Evolutionary conservation across 1,140 invertebrate genomes (phyloP).

Genomic region (Drosophila burlai): DNA sequence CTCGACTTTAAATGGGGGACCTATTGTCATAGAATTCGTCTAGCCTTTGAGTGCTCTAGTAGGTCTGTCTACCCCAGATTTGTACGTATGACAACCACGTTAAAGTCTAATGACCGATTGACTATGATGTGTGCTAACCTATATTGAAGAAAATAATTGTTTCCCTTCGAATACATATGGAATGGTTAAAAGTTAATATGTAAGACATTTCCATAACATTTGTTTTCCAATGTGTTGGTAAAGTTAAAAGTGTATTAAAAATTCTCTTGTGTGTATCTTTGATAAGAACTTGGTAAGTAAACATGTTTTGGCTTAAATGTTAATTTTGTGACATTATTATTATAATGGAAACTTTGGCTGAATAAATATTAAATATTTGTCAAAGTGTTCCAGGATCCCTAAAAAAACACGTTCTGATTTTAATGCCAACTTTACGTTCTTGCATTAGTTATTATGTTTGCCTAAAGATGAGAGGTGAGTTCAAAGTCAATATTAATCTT

Average conservation of each 20-base stretch:
- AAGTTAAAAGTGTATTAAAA: background rate
- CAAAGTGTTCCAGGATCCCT: background rate
- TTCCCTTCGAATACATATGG: background rate
- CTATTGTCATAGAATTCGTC: slow-evolving; percentile 25
- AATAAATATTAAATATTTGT: slow-evolving; percentile 7
- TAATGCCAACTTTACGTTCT: slow-evolving; percentile 7
- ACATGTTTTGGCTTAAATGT: background rate
- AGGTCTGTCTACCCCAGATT: background rate
- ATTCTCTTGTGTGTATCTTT: background rate
- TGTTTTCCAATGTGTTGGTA: no score
- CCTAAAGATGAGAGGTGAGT: slow-evolving; percentile 14
- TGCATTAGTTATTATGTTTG: slow-evolving; percentile 20
- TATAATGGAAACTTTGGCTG: background rate
- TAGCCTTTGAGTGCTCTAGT: slow-evolving; percentile 5
- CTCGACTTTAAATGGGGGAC: background rate
- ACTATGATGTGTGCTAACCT: background rate
- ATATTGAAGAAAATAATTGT: background rate
- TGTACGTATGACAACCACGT: slow-evolving; percentile 1
- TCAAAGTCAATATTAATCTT: slow-evolving; percentile 42
- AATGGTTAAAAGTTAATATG: background rate
- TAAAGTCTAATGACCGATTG: slow-evolving; percentile 4
- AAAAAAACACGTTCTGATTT: slow-evolving; percentile 6
- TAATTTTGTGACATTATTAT: background rate
- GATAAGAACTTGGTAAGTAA: background rate
- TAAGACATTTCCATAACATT: background rate